Evolutionary conservation across 2,888 invertebrate species (phyloP).

Genomic region (Pharmacophagus antenor): DNA sequence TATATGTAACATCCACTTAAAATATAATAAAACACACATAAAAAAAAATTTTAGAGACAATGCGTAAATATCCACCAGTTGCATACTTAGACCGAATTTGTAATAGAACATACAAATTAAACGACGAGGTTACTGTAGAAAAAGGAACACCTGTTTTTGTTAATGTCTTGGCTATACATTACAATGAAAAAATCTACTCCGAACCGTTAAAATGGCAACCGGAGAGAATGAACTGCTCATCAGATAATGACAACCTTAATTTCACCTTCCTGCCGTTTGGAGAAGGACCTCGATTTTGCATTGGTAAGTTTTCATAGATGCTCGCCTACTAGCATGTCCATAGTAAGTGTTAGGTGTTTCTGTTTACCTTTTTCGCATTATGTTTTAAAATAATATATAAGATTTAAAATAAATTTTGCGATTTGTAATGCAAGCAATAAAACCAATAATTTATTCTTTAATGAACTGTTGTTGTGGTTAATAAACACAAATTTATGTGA

Average conservation of each 20-base stretch:
- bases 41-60: slow-evolving; percentile 53
- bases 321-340: background rate
- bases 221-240: slow-evolving; percentile 47
- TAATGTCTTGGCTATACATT: slow-evolving; percentile 56
- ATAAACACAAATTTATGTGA: too few species aligned
- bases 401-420: background rate
- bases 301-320: slow-evolving; percentile 34
- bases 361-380: background rate
- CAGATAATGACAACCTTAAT: slow-evolving; percentile 53
- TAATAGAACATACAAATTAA: slow-evolving; percentile 47
- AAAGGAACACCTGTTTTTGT: slow-evolving; percentile 55
- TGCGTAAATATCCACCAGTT: slow-evolving; percentile 56
- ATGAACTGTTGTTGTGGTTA: too few species aligned
- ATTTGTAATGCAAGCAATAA: background rate
- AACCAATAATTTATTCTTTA: background rate
- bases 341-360: background rate
- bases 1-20: background rate
- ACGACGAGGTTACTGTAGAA: slow-evolving; percentile 52
- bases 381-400: too few species aligned
- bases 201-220: slow-evolving; percentile 59
- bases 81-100: slow-evolving; percentile 56
- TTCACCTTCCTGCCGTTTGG: slow-evolving; percentile 62
- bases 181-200: slow-evolving; percentile 51
- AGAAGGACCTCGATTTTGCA: slow-evolving; percentile 60
- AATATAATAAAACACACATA: too few species aligned